These are phyloP conservation scores for Galbula dea DNA, from an alignment of 2,113 vertebrate genomes.

Conservation along the genomic window DNA sequence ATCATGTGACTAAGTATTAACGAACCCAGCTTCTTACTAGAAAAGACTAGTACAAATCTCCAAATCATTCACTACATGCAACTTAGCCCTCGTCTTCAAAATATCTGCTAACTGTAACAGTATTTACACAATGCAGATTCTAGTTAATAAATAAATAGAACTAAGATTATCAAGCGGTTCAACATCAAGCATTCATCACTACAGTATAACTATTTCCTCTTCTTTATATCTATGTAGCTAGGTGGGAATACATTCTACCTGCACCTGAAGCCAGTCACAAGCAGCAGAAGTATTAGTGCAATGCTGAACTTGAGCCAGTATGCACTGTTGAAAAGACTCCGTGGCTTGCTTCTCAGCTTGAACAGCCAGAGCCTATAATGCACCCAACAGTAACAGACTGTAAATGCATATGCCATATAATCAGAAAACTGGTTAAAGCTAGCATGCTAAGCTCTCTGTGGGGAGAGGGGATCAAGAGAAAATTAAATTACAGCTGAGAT, in stretches of 20 bases:
- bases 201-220: not conserved
- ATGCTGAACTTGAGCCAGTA: not conserved
- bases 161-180: not conserved
- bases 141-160: not conserved
- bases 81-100: too few species aligned
- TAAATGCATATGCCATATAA: not conserved
- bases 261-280: not conserved
- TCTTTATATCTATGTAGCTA: not conserved
- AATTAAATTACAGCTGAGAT: not conserved
- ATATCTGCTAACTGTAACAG: not conserved
- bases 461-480: not conserved
- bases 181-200: not conserved
- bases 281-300: not conserved
- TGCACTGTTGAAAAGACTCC: not conserved
- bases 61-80: not conserved
- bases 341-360: conserved; percentile 20
- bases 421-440: conserved; percentile 10
- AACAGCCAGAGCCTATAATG: not conserved
- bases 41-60: not conserved
- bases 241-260: not conserved
- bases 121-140: not conserved
- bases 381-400: not conserved
- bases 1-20: not conserved
- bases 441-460: not conserved
- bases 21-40: not conserved